Evolutionary conservation across 2,113 vertebrate species (phyloP).

Genomic region (Oryzias woworae): DNA sequence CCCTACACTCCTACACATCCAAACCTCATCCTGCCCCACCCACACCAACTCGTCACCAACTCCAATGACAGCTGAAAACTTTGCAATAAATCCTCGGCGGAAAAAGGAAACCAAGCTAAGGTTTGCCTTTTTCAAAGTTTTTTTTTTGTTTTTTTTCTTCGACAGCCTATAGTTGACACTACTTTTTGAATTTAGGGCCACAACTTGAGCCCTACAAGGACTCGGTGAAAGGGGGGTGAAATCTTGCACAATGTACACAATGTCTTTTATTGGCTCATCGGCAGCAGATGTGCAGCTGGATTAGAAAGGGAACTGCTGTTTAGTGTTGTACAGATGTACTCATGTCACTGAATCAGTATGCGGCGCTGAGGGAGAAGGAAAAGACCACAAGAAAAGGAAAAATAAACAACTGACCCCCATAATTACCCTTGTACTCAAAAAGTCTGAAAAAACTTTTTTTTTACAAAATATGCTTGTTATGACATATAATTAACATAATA

Average conservation of each 20-base stretch:
- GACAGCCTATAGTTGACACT: slow-evolving; percentile 19
- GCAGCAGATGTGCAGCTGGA: slow-evolving; percentile 72
- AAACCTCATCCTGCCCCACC: slow-evolving; percentile 37
- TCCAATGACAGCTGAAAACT: slow-evolving; percentile 48
- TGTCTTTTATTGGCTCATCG: slow-evolving; percentile 69
- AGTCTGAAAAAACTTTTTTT: neutral
- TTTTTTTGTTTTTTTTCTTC: slow-evolving; percentile 18
- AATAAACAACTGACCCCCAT: too few relatives aligned
- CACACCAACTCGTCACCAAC: slow-evolving; percentile 46
- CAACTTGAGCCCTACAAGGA: slow-evolving; percentile 35
- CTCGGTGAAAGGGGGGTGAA: slow-evolving; percentile 37
- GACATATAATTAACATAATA: neutral
- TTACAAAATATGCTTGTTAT: slow-evolving; percentile 3
- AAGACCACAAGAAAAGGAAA: slow-evolving; percentile 58
- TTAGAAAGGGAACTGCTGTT: slow-evolving; percentile 58
- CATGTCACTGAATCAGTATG: slow-evolving; percentile 74
- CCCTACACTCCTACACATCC: slow-evolving; percentile 56
- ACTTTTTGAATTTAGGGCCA: slow-evolving; percentile 12
- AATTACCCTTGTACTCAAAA: neutral
- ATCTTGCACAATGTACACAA: slow-evolving; percentile 45
- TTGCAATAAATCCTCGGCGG: slow-evolving; percentile 55
- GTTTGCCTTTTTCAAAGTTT: slow-evolving; percentile 19
- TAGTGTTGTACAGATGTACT: slow-evolving; percentile 73
- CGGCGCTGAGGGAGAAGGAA: slow-evolving; percentile 45
- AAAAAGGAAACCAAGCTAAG: slow-evolving; percentile 40